Base-by-base conservation (phyloP, 2,113 vertebrate species). In the Peromyscus californicus region DNA sequence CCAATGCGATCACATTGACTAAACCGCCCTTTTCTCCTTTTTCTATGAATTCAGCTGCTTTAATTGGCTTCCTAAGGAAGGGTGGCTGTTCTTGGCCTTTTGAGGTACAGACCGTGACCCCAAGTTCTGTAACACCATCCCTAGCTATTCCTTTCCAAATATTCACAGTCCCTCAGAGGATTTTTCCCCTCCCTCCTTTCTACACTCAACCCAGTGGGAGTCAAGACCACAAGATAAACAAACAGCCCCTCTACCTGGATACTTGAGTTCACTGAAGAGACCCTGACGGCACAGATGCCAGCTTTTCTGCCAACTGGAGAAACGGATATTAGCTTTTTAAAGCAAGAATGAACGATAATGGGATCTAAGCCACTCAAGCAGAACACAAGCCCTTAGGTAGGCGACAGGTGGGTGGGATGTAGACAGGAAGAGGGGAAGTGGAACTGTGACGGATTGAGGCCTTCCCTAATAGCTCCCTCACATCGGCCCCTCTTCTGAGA, bases 331-430 rank as follows among this genome's bases (percentile, higher is more conserved):
- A 15, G 79, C 4, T 39, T 89, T 82, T 87, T 48, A 76, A 63
- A 94, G 59, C 57, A 82, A 95, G 57, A 83, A 80, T 65, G 1
- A 21, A 61, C 22, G 57, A 82, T 9, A 24, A 15, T 21, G 0
- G 22, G 26, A 85, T 54, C 57, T 45, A 59, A 26, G 2, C 24
- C 16, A 26, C 33, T 67, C 33, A 16, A 12, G 29, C 33, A 33
- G 57, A 94, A 57, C 51, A 74, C 22, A 36, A 36, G 39, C 48
- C 13, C 22, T 39, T 26, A 63, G 45, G 57, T 78, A 48, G 90
- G 72, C 4, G 13, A 11, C 11, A 0, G 8, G 22, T 24, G 7
- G 45, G 39, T 1, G 61, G 33, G 6, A 65, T 9, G 65, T 45
- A 67, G 48, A 48, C 31, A 22, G 48, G 45, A 36, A 57, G 36